Evolutionary conservation across 2,113 vertebrate species (phyloP).

Genomic region (Pterocles gutturalis): DNA sequence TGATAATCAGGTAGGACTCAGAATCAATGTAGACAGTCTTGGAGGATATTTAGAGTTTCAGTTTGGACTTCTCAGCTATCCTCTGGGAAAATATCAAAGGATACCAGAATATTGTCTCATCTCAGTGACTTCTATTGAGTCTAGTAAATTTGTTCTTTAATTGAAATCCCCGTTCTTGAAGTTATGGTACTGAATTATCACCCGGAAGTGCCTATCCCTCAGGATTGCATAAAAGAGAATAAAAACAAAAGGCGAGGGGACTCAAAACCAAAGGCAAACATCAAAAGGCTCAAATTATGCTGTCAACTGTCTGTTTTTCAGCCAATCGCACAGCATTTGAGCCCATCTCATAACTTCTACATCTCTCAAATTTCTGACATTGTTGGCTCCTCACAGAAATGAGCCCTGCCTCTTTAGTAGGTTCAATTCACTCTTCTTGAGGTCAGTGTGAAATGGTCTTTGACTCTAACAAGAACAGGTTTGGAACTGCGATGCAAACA

Average conservation of each 20-base stretch:
- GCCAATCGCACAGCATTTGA: neutral
- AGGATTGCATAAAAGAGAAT: neutral
- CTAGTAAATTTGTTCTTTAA: neutral
- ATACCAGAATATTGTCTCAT: neutral
- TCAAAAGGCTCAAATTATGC: neutral
- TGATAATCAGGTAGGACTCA: neutral
- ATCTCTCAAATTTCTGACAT: neutral
- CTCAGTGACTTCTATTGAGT: neutral
- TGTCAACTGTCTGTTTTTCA: neutral
- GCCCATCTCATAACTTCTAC: neutral
- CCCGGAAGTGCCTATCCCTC: neutral
- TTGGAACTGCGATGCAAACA: neutral
- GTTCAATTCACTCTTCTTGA: neutral
- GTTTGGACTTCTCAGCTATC: neutral
- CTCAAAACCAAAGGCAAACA: neutral
- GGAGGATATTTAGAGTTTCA: neutral
- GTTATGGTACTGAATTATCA: neutral
- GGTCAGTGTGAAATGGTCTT: neutral
- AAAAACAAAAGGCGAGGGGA: neutral
- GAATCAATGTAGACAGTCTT: neutral
- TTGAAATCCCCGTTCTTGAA: neutral
- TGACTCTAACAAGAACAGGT: neutral
- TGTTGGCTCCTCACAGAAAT: neutral
- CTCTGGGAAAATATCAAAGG: neutral
- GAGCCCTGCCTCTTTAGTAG: neutral